Percentiles rank a stretch among this genome's conserved stretches.
phyloP scores from a whole-genome alignment of 2,113 vertebrate species.

The Grus americana region DNA sequence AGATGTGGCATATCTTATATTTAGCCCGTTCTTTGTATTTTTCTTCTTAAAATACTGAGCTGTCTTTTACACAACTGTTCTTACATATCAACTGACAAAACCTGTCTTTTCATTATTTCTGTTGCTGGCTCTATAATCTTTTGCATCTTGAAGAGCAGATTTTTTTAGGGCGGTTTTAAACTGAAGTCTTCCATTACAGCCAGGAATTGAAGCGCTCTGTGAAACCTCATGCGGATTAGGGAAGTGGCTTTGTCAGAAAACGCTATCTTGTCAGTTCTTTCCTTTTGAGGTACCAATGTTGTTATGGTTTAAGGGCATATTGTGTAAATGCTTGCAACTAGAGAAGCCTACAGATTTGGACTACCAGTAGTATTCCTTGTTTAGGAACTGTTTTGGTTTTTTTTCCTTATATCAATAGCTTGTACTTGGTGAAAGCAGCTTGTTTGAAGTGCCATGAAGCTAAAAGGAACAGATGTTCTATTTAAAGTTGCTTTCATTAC shows the following conservation, averaged over 20 bases:
- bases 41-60: conserved; percentile 18
- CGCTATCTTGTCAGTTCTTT: neutral
- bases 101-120: conserved; percentile 11
- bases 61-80: neutral
- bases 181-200: neutral
- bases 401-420: neutral
- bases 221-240: neutral
- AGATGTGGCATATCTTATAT: neutral
- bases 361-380: neutral
- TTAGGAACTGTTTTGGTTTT: neutral
- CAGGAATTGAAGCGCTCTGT: neutral
- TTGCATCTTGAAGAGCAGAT: neutral
- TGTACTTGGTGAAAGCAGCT: neutral
- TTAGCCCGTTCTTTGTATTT: neutral
- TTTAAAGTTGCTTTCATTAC: conserved; percentile 27
- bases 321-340: neutral
- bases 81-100: conserved; percentile 16
- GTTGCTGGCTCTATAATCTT: neutral
- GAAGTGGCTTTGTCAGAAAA: neutral
- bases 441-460: neutral
- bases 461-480: conserved; percentile 24
- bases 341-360: neutral
- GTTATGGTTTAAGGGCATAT: neutral
- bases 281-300: neutral
- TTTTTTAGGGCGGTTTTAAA: neutral